phyloP scores from a whole-genome alignment of 2,888 invertebrate species.

The Drosophila ustulata region DNA sequence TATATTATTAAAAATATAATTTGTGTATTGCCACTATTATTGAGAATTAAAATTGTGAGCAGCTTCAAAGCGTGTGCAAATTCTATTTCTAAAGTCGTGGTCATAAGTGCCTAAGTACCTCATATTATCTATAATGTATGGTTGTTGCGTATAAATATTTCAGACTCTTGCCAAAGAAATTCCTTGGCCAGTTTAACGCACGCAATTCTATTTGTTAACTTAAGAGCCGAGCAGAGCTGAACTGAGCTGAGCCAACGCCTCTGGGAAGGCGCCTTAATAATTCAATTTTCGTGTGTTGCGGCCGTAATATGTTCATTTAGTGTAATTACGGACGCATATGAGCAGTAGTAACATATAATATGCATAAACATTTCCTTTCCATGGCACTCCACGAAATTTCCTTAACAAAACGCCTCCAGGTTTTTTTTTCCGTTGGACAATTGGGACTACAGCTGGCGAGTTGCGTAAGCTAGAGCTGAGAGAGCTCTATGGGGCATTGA shows the following conservation, averaged over 20 bases:
- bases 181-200: constrained; percentile 48
- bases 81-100: not conserved
- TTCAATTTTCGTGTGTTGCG: constrained; percentile 70
- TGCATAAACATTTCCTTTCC: constrained; percentile 72
- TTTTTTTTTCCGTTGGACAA: not conserved
- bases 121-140: not conserved
- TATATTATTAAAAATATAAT: too few relatives aligned
- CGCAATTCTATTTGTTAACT: constrained; percentile 59
- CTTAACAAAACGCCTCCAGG: constrained; percentile 74
- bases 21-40: too few relatives aligned
- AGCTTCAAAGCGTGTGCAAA: too few relatives aligned
- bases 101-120: not conserved
- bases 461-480: constrained; percentile 49
- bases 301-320: constrained; percentile 78
- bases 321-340: constrained; percentile 73
- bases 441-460: constrained; percentile 56
- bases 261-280: constrained; percentile 67
- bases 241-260: constrained; percentile 57
- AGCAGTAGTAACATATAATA: constrained; percentile 46
- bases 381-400: constrained; percentile 50
- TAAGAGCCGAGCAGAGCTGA: constrained; percentile 6
- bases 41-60: too few relatives aligned
- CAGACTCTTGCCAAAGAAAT: constrained; percentile 12
- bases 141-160: constrained; percentile 9
- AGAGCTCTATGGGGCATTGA: constrained; percentile 50